A percentile compares a stretch with the other conserved stretches of the same genome.
These are phyloP conservation scores for Bubo blakistoni DNA, from an alignment of 2,113 vertebrate genomes.

Conservation along the genomic window DNA sequence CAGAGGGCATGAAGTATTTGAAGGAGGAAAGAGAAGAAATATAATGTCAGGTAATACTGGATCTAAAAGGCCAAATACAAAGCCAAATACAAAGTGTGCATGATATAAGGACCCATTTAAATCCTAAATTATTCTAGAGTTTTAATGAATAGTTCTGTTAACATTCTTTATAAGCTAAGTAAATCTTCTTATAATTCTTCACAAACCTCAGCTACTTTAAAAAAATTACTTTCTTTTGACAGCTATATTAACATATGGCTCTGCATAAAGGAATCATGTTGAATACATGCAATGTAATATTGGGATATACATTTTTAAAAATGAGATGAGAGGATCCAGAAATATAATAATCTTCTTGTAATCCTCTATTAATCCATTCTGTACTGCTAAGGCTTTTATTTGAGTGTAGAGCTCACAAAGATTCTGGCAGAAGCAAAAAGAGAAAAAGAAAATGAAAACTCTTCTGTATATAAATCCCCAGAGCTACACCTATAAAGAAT, in stretches of 20 bases:
- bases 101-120: background rate
- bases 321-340: background rate
- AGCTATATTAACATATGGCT: background rate
- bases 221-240: conserved; percentile 21
- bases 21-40: background rate
- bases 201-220: background rate
- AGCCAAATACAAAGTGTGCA: background rate
- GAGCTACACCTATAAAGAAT: conserved; percentile 26
- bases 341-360: conserved; percentile 38
- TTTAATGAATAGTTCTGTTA: conserved; percentile 14
- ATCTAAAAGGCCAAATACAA: background rate
- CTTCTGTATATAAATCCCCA: conserved; percentile 44
- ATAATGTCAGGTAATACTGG: background rate
- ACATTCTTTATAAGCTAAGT: background rate
- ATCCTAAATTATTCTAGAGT: conserved; percentile 1
- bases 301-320: background rate
- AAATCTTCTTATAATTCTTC: conserved; percentile 31
- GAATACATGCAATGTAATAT: background rate
- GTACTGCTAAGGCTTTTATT: conserved; percentile 35
- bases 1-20: background rate
- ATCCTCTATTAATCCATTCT: conserved; percentile 52
- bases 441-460: conserved; percentile 4
- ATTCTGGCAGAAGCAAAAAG: conserved; percentile 13
- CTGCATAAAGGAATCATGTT: conserved; percentile 4
- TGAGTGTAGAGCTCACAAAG: conserved; percentile 33